Evolutionary conservation across 2,797 vertebrate genomes (phyloP).

Genomic region (Champsocephalus gunnari): DNA sequence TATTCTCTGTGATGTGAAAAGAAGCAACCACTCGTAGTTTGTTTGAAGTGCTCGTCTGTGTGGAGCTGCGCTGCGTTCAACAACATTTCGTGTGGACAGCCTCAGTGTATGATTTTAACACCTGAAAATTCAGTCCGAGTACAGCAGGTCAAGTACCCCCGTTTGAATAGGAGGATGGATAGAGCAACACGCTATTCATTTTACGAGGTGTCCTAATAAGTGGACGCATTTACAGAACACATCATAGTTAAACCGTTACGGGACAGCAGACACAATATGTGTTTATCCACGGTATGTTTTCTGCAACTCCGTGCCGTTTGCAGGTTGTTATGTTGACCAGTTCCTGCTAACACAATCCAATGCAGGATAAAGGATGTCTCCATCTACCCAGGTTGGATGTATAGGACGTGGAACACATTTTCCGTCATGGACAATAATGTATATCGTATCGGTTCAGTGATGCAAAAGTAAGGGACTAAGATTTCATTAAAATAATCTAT

Average conservation of each 20-base stretch:
- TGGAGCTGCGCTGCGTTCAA: constrained; percentile 59
- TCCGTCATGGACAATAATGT: too few relatives aligned
- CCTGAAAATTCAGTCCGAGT: constrained; percentile 64
- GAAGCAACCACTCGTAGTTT: constrained; percentile 76
- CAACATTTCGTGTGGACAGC: constrained; percentile 58
- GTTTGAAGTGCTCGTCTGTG: constrained; percentile 77
- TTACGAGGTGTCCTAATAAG: constrained; percentile 22
- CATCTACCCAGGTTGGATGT: neutral
- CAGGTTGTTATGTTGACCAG: neutral
- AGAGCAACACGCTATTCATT: constrained; percentile 40
- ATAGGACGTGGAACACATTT: neutral
- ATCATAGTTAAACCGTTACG: constrained; percentile 9
- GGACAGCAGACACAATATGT: neutral
- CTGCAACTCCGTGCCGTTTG: neutral
- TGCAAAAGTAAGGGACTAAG: neutral
- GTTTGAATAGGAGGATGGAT: constrained; percentile 36
- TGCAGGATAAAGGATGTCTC: neutral
- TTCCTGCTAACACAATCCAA: constrained; percentile 11
- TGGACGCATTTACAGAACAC: constrained; percentile 38
- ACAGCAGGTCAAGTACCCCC: constrained; percentile 60
- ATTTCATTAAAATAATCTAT: neutral
- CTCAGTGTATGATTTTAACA: constrained; percentile 66
- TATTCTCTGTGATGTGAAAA: constrained; percentile 79
- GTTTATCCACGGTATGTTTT: neutral
- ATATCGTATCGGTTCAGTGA: neutral